These are phyloP conservation scores for Tokudaia tokunoshimensis DNA, from an alignment of 2,797 vertebrate species.

Conservation along the genomic window DNA sequence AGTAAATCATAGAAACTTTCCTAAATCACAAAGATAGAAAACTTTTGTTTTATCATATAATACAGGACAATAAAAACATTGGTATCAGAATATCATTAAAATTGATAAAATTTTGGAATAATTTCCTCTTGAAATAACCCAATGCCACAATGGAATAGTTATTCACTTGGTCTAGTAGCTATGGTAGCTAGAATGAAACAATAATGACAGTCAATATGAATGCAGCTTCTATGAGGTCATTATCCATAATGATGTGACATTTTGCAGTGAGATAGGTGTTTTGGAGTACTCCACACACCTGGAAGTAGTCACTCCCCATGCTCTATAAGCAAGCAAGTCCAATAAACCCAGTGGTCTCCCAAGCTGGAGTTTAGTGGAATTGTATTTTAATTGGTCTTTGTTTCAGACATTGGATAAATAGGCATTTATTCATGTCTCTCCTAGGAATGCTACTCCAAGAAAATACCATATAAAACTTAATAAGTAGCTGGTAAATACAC, in stretches of 20 bases:
- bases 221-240: neutral
- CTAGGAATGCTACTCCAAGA: neutral
- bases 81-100: neutral
- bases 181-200: neutral
- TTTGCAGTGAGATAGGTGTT: neutral
- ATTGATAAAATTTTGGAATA: neutral
- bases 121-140: neutral
- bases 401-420: neutral
- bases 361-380: neutral
- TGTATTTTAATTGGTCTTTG: neutral
- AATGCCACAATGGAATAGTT: neutral
- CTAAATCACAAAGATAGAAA: neutral
- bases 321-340: neutral
- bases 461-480: neutral
- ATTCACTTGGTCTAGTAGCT: neutral
- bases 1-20: neutral
- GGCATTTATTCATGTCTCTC: neutral
- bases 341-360: neutral
- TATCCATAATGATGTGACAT: neutral
- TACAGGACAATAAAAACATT: neutral
- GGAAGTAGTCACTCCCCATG: neutral
- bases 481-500: neutral
- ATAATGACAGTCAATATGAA: neutral
- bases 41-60: conserved; percentile 9
- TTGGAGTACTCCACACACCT: neutral